A percentile compares a stretch with the other conserved stretches of the same genome.
Evolutionary conservation across 2,888 invertebrate genomes (phyloP).

Genomic region (Sepioteuthis lessoniana): DNA sequence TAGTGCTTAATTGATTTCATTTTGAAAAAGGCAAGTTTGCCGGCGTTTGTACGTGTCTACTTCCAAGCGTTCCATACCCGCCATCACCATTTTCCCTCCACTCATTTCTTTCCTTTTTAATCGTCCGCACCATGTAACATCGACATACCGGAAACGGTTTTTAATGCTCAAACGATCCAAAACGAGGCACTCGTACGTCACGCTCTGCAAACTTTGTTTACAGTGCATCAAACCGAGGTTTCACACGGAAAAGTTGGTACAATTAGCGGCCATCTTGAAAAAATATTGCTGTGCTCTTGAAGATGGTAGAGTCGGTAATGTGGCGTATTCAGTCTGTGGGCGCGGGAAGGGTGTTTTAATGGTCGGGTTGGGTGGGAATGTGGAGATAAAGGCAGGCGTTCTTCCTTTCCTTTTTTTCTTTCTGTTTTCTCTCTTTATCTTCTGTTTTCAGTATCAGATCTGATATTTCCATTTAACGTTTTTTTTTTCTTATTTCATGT

Average conservation of each 20-base stretch:
- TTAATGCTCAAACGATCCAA: constrained; percentile 23
- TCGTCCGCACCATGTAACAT: constrained; percentile 33
- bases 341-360: not conserved
- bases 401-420: not conserved
- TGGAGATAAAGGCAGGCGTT: not conserved
- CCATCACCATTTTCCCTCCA: not conserved
- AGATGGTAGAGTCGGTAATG: constrained; percentile 23
- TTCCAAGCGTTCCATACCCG: not conserved
- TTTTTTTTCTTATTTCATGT: not conserved
- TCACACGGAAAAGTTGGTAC: constrained; percentile 33
- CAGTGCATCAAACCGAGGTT: not conserved
- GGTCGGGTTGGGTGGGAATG: not conserved
- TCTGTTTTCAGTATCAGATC: not conserved
- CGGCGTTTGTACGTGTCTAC: constrained; percentile 4
- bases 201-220: constrained; percentile 20
- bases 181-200: constrained; percentile 23
- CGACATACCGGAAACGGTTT: constrained; percentile 10
- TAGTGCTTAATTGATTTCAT: not conserved
- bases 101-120: not conserved
- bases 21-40: not conserved
- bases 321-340: not conserved
- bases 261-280: constrained; percentile 23
- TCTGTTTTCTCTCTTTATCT: not conserved
- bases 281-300: not conserved
- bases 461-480: constrained; percentile 2